These are phyloP conservation scores for Microplitis manilae DNA, from an alignment of 2,888 invertebrate genomes.

Conservation along the genomic window DNA sequence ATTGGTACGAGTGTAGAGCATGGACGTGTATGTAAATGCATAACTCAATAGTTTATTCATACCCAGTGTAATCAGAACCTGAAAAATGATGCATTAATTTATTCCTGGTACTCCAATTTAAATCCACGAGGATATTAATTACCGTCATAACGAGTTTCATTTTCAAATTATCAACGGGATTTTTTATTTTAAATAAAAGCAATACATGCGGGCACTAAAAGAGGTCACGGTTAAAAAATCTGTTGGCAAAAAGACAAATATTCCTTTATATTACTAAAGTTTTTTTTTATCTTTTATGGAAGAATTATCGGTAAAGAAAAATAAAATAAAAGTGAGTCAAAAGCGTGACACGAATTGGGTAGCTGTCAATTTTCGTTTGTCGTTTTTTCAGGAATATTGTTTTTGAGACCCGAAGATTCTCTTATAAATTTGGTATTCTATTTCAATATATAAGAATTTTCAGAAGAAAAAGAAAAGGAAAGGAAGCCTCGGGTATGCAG, in stretches of 20 bases:
- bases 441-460: too few relatives aligned
- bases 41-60: background rate
- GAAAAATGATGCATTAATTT: background rate
- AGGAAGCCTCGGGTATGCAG: constrained; percentile 6
- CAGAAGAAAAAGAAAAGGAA: too few relatives aligned
- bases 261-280: background rate
- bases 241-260: too few relatives aligned
- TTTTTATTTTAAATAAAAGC: background rate
- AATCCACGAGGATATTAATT: background rate
- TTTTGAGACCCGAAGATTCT: constrained; percentile 21
- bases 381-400: constrained; percentile 21
- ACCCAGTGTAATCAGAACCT: background rate
- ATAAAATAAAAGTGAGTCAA: constrained; percentile 49
- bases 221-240: too few relatives aligned
- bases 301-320: background rate
- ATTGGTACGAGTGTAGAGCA: background rate
- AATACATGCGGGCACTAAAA: too few relatives aligned
- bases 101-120: background rate
- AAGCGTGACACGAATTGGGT: constrained; percentile 54
- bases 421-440: constrained; percentile 16
- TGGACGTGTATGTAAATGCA: background rate
- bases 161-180: background rate
- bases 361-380: constrained; percentile 51
- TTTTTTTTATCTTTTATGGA: background rate
- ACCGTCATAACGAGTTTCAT: background rate